Evolutionary conservation across 2,113 vertebrate genomes (phyloP), one percentile per base, ranked within the genome.

Genomic region (Tupaia tana): DNA sequence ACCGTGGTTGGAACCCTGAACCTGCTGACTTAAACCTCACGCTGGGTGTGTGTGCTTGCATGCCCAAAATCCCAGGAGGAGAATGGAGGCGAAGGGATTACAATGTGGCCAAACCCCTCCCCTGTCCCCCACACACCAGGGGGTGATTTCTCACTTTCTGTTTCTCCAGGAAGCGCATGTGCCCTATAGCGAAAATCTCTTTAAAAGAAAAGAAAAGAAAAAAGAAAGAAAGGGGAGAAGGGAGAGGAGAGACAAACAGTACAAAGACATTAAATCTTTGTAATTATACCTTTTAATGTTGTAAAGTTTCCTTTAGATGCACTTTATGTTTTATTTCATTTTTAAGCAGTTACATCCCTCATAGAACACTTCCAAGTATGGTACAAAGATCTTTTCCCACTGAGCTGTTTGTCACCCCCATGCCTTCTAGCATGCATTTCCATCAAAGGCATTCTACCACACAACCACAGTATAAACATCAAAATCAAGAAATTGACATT

Each of bases 221-320:
- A 10, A 43, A 70, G n/a, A 24, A n/a, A 24, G 56, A 10, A 54
- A 12, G 20, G 86, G 25, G 13, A 20, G 25, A n/a, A 52, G 18
- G 69, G 64, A 25, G 29, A 2, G 3, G 34, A 69, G 14, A 93
- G 25, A 81, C 18, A 82, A 73, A 93, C 9, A 77, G 20, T 20
- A 74, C 25, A 2, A 24, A 75, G n/a, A 71, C 15, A 67, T 67
- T 82, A 73, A 79, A 59, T 93, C 24, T 91, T 71, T 91, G 25
- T 91, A 64, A 58, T 80, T 64, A 80, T 66, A 58, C n/a, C 25
- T 85, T 78, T 94, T 67, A 77, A n/a, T 85, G 24, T 77, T 87
- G 20, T 10, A 29, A 52, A 66, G 19, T 85, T 96, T 80, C 71
- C 86, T 90, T 89, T 25, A 69, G 66, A 31, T 71, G 18, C 11